Percentiles rank a stretch among this genome's conserved stretches.
Conservation (phyloP, 64 coral and sea anemone species). For the Stichodactyla helianthus region DNA sequence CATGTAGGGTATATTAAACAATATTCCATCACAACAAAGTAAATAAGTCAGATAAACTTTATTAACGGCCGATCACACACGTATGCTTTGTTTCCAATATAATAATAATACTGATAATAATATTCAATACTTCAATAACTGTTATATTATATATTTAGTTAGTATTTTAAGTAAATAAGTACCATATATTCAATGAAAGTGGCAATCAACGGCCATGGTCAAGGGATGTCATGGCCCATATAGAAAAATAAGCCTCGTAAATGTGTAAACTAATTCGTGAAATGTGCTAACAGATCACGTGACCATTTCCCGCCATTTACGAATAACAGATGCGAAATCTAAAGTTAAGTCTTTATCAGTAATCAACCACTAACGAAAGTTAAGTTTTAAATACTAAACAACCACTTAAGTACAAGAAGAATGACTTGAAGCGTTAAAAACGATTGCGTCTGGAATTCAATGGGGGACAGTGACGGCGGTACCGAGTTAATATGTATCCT, state of each 20-base stretch:
- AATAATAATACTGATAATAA: neutral
- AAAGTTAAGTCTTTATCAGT: too few relatives aligned
- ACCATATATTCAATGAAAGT: conserved; percentile 2
- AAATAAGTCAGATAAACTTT: conserved; percentile 8
- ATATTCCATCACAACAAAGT: neutral
- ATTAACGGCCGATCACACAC: conserved; percentile 7
- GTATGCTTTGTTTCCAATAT: conserved; percentile 20
- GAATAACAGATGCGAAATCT: neutral
- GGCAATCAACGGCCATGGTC: conserved; percentile 1
- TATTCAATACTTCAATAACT: neutral
- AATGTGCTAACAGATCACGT: neutral
- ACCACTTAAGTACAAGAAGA: too few relatives aligned
- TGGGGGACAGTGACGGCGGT: too few relatives aligned
- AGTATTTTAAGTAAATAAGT: neutral
- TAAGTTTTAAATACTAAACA: too few relatives aligned
- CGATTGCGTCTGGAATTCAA: too few relatives aligned
- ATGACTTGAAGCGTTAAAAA: too few relatives aligned
- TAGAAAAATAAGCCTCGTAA: conserved; percentile 5
- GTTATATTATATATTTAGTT: neutral
- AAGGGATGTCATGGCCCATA: neutral
- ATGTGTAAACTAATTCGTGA: neutral
- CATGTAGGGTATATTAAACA: too few relatives aligned
- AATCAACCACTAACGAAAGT: too few relatives aligned
- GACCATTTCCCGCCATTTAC: neutral
- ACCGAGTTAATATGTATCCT: too few relatives aligned